These are phyloP conservation scores for Geotrupes spiniger DNA, from an alignment of 2,888 invertebrate genomes.

Conservation along the genomic window DNA sequence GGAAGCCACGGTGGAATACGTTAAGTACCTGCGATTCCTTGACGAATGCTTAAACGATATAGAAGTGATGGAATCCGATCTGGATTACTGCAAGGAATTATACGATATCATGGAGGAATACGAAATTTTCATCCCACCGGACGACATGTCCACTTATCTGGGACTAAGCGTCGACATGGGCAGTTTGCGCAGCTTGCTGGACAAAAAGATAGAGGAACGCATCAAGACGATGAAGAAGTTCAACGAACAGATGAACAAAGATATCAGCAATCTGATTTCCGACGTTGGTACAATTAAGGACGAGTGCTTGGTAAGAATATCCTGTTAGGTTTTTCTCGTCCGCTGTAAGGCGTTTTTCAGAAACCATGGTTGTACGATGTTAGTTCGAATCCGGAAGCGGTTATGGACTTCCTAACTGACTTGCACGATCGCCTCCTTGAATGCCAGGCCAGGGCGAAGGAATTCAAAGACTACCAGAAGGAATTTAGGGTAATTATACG, in stretches of 20 bases:
- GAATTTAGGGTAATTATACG: slow-evolving; percentile 68
- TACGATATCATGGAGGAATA: slow-evolving; percentile 83
- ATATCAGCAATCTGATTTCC: slow-evolving; percentile 69
- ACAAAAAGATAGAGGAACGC: slow-evolving; percentile 66
- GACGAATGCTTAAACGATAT: slow-evolving; percentile 59
- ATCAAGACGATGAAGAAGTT: slow-evolving; percentile 68
- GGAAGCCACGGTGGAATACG: slow-evolving; percentile 67
- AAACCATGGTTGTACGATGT: slow-evolving; percentile 72
- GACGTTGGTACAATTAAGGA: slow-evolving; percentile 72
- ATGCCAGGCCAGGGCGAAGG: slow-evolving; percentile 67
- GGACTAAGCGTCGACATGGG: slow-evolving; percentile 63
- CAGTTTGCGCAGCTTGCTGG: slow-evolving; percentile 66
- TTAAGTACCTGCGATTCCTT: slow-evolving; percentile 67
- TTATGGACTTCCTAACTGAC: slow-evolving; percentile 61
- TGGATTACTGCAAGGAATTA: slow-evolving; percentile 79
- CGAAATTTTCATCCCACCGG: slow-evolving; percentile 67
- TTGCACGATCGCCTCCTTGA: slow-evolving; percentile 61
- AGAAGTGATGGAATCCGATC: slow-evolving; percentile 65
- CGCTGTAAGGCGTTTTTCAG: no score
- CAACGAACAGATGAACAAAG: slow-evolving; percentile 71
- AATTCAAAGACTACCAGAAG: slow-evolving; percentile 79
- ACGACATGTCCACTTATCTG: slow-evolving; percentile 65
- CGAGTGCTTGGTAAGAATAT: slow-evolving; percentile 61
- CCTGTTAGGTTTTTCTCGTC: not conserved
- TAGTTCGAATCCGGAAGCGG: slow-evolving; percentile 66